Conservation (phyloP, 1,140 invertebrate species). For the Pseudomyrmex pallidus region DNA sequence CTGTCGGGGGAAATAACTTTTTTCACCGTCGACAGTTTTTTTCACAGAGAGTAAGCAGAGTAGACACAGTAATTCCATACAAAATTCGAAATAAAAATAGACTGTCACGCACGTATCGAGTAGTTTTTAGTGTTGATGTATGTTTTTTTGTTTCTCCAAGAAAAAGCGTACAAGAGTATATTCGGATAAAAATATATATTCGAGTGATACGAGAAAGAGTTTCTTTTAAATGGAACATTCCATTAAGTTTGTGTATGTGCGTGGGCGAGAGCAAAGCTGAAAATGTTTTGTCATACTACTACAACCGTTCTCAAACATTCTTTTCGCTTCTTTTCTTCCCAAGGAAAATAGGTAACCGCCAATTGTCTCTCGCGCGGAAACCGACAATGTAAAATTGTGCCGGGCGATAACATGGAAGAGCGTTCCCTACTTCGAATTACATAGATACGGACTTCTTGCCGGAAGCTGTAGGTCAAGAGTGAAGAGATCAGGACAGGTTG, state of each 20-base stretch:
- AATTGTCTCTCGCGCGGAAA: conserved; percentile 37
- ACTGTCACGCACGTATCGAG: not conserved
- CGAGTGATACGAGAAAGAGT: too few species aligned
- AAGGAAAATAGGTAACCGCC: conserved; percentile 14
- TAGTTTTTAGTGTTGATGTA: not conserved
- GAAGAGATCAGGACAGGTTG: conserved; percentile 12
- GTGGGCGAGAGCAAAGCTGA: not conserved
- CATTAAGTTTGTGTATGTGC: not conserved
- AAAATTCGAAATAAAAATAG: conserved; percentile 35
- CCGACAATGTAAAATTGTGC: conserved; percentile 33
- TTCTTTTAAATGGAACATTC: conserved; percentile 28
- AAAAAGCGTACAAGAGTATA: not conserved
- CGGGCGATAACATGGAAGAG: conserved; percentile 31
- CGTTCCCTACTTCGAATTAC: not conserved
- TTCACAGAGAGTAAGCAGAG: conserved; percentile 51
- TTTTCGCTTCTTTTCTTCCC: not conserved
- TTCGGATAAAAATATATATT: too few species aligned
- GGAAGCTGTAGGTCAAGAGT: conserved; percentile 48
- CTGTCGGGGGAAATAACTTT: conserved; percentile 35
- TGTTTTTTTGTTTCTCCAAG: not conserved
- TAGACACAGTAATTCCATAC: conserved; percentile 47
- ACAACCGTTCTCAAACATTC: not conserved
- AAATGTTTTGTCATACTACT: conserved; percentile 32
- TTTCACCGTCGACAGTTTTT: conserved; percentile 34
- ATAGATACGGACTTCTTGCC: conserved; percentile 49